Evolutionary conservation across 2,797 vertebrate genomes (phyloP), one percentile per base, ranked within the genome.

Genomic region (Ambastaia sidthimunki): DNA sequence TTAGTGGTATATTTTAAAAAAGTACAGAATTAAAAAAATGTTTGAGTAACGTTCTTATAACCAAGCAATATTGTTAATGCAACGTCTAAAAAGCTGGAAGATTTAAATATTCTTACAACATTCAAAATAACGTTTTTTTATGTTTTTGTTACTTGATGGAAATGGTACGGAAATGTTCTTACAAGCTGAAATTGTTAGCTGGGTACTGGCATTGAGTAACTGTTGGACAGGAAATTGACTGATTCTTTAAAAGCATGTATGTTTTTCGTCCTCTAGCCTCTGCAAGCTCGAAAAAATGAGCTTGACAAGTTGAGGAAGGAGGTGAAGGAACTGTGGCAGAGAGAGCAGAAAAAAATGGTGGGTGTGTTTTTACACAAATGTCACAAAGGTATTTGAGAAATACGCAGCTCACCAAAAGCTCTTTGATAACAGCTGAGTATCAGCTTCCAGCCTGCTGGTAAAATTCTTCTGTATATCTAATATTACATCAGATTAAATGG

Each of bases 321-420:
- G 85, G 95, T 99, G 81, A 99, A 99, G 91, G 98, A 99, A 65
- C 96, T 96, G 88, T 99, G 98, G 98, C 98, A 98, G 89, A 93
- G 96, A 83, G 95, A 97, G 88, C 96, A 96, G 87, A 98, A 96
- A 91, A 99, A 98, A 95, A 95, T 98, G 96, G 98, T 99, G 88
- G 86, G 95, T 87, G 0, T 12, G 78, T 71, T 44, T 66, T 15
- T 34, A 16, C 6, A 59, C 47, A 47, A 15, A 34, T 23, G 25
- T 18, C n/a, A 62, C 7, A 28, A 25, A n/a, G 16, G 41, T 63
- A 21, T 25, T 76, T 54, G 62, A 52, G 16, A 67, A 68, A 67
- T 47, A 19, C 2, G 9, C 31, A 3, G 15, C 16, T 66, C 48
- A 25, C 18, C n/a, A 63, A 50, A 62, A 74, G 72, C 10, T 74